phyloP scores from a whole-genome alignment of 2,797 vertebrate genomes.

The Galaxias olidus region DNA sequence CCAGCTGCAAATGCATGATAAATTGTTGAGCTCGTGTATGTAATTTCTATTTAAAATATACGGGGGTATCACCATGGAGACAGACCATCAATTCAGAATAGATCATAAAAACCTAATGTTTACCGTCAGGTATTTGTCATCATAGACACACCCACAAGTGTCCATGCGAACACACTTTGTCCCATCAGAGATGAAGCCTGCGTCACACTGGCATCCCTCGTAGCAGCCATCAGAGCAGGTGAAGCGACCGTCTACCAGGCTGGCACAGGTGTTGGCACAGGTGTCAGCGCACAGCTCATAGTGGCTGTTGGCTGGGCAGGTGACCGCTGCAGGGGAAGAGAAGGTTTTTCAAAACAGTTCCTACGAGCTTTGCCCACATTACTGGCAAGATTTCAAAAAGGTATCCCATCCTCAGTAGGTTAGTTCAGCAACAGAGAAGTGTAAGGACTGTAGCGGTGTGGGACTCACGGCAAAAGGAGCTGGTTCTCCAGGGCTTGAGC shows the following conservation, averaged over 20 bases:
- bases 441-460: background rate
- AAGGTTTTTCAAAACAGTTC: constrained; percentile 10
- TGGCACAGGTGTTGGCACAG: constrained; percentile 71
- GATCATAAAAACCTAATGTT: constrained; percentile 7
- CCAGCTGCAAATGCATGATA: constrained; percentile 70
- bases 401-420: background rate
- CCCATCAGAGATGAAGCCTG: constrained; percentile 69
- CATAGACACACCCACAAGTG: constrained; percentile 74
- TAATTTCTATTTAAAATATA: too few relatives aligned
- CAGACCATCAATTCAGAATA: background rate
- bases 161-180: constrained; percentile 63
- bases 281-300: constrained; percentile 75
- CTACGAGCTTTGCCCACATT: too few relatives aligned
- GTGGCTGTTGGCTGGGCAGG: constrained; percentile 74
- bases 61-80: background rate
- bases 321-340: constrained; percentile 58
- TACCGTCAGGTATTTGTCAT: constrained; percentile 76
- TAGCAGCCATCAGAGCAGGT: constrained; percentile 70
- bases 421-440: background rate
- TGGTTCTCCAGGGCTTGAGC: constrained; percentile 69
- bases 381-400: too few relatives aligned
- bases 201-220: constrained; percentile 82
- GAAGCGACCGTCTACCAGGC: constrained; percentile 51
- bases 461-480: constrained; percentile 77
- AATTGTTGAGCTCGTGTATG: too few relatives aligned